Percentiles rank a stretch among this genome's conserved stretches.
These are phyloP conservation scores for Danio albolineatus DNA, from an alignment of 2,797 vertebrate species.

Conservation along the genomic window DNA sequence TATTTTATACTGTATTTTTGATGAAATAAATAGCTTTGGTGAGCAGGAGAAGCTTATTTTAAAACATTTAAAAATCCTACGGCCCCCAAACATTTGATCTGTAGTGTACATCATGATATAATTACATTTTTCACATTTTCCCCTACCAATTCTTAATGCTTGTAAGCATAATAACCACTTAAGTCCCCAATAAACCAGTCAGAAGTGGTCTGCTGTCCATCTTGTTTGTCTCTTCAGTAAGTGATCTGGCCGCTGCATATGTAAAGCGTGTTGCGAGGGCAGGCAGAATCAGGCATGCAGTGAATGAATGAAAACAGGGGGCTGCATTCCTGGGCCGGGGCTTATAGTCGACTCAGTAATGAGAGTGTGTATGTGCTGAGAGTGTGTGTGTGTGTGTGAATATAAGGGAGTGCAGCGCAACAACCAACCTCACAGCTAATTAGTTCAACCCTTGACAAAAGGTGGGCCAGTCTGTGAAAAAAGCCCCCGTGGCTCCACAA, in stretches of 20 bases:
- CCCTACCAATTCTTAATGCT: no score
- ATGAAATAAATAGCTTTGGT: no score
- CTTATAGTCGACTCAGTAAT: slow-evolving; percentile 63
- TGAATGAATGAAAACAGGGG: slow-evolving; percentile 69
- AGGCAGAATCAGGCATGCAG: slow-evolving; percentile 45
- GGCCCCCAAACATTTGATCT: no score
- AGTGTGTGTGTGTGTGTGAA: slow-evolving; percentile 52
- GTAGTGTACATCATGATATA: no score
- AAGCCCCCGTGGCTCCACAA: slow-evolving; percentile 77
- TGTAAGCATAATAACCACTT: no score
- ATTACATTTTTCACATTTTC: no score
- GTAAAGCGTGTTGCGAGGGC: slow-evolving; percentile 46
- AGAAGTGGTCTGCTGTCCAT: slow-evolving; percentile 24
- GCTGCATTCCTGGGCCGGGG: slow-evolving; percentile 78
- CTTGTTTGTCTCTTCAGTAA: slow-evolving; percentile 21
- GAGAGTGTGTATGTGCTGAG: slow-evolving; percentile 1
- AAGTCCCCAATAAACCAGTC: neutral
- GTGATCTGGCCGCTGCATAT: slow-evolving; percentile 30
- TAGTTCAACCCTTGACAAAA: slow-evolving; percentile 88
- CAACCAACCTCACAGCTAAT: slow-evolving; percentile 85
- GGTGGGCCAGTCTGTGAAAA: slow-evolving; percentile 85
- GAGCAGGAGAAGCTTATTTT: no score
- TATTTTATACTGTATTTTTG: no score
- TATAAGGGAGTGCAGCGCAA: slow-evolving; percentile 67
- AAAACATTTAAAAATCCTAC: no score